Base-by-base conservation (phyloP, 1,140 invertebrate species). In the Seison nebaliae region DNA sequence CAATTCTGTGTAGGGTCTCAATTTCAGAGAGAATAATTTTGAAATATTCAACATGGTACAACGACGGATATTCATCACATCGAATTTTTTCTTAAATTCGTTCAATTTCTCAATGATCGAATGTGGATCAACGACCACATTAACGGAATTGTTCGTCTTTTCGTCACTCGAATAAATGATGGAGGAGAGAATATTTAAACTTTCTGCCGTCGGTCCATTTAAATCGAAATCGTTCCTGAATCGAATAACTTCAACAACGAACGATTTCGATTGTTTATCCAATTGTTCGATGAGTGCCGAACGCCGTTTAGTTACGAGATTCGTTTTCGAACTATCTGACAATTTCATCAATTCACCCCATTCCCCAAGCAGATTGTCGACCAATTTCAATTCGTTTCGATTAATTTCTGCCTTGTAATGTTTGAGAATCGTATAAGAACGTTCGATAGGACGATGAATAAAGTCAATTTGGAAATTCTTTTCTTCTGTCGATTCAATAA, bases 191-290 rank as follows among this genome's bases (percentile, higher is more conserved):
- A n/a, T n/a, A n/a, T n/a, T n/a, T n/a, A n/a, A n/a, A n/a, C 54
- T 54, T 15, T 51, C 50, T 1, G 56, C 50, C n/a, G 48, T 47
- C 5, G 57, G 57, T 26, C 57, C 56, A 39, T 57, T 53, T 5
- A 51, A 51, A 45, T 60, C 57, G 50, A 60, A 60, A 1, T 51
- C 50, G 51, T 60, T 60, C 17, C 57, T 45, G 43, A 60, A 60
- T 45, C 57, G 51, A 28, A 60, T 56, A n/a, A 59, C 55, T 40
- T 59, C 56, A 16, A 60, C 56, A 9, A 58, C 53, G 46, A 60
- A 60, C 29, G 51, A 52, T 53, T 58, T 60, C 34, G 57, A 50
- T 50, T 60, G 55, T 45, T 59, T 57, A 43, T 60, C 56, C 16
- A 60, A 47, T 44, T 59, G 55, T 43, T 60, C 55, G 43, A 57